Evolutionary conservation across 2,113 vertebrate genomes (phyloP), one percentile per base, ranked within the genome.

Genomic region (Phyllostomus discolor): DNA sequence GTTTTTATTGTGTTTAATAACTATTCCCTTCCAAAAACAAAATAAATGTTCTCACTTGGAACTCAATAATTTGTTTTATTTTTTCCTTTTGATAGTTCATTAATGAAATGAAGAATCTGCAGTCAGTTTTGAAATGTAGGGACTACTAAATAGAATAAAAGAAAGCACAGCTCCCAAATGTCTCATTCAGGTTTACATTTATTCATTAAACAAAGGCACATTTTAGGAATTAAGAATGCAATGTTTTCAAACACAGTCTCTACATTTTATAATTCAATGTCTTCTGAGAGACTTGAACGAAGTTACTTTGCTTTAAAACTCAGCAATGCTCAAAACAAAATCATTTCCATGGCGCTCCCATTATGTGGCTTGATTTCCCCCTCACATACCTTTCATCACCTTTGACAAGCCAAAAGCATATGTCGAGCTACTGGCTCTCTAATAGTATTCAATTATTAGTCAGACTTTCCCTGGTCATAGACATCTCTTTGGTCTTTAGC

Each of bases 81-180:
- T 97, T 17, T 88, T 96, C 54, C 95, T 97, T 97, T 96, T 96
- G 73, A 95, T 95, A 90, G 84, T 97, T 95, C 93, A 88, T 82
- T 97, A 94, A 96, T 96, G 82, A 98, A 97, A 97, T 94, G 94
- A 98, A 10, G 1, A 97, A 94, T 20, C 1, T 93, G 46, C 78
- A 35, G 75, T 31, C 59, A 57, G 88, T 97, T 98, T 91, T 97
- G 72, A 96, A 98, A 97, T 97, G 94, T 95, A 92, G 92, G 50
- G 38, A 78, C 67, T 88, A 98, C 72, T 90, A 97, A 96, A 95
- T 95, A 97, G 79, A 97, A 94, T 70, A 97, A 98, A 97, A 94
- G 96, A 97, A 97, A 97, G 70, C 91, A 41, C 54, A 93, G 57
- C 10, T 54, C 19, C 67, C 48, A 95, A 89, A 94, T 52, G 28